Percentiles rank a stretch among this genome's conserved stretches.
phyloP scores from a whole-genome alignment of 1,140 invertebrate genomes.

The Solenopsis invicta region DNA sequence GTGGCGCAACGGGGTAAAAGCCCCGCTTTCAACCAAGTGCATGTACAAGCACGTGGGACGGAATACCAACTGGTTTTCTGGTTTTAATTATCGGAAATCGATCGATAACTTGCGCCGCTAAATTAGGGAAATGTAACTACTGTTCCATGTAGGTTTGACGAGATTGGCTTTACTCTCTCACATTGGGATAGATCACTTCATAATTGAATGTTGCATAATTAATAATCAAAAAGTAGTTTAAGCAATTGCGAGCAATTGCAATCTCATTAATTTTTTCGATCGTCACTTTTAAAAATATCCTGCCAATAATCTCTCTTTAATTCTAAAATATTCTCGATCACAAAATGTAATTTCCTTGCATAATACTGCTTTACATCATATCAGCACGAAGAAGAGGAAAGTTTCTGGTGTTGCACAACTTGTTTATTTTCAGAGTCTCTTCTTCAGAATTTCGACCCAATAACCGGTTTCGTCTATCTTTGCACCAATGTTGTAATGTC shows the following conservation, averaged over 20 bases:
- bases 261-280: neutral
- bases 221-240: neutral
- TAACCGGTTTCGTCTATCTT: neutral
- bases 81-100: constrained; percentile 64
- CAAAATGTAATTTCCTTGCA: neutral
- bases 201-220: constrained; percentile 45
- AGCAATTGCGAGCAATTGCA: neutral
- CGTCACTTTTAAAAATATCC: neutral
- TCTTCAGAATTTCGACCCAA: neutral
- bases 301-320: neutral
- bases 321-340: neutral
- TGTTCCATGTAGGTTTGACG: neutral
- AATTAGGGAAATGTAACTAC: constrained; percentile 53
- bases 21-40: constrained; percentile 16
- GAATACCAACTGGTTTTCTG: constrained; percentile 55
- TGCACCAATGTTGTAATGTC: neutral
- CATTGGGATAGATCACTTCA: neutral
- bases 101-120: neutral
- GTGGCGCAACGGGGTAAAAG: neutral
- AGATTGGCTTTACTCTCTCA: constrained; percentile 13
- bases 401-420: neutral
- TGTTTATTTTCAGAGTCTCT: neutral
- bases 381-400: neutral
- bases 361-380: neutral
- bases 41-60: constrained; percentile 12